Evolutionary conservation across 2,113 vertebrate species (phyloP).

Genomic region (Chauna torquata): DNA sequence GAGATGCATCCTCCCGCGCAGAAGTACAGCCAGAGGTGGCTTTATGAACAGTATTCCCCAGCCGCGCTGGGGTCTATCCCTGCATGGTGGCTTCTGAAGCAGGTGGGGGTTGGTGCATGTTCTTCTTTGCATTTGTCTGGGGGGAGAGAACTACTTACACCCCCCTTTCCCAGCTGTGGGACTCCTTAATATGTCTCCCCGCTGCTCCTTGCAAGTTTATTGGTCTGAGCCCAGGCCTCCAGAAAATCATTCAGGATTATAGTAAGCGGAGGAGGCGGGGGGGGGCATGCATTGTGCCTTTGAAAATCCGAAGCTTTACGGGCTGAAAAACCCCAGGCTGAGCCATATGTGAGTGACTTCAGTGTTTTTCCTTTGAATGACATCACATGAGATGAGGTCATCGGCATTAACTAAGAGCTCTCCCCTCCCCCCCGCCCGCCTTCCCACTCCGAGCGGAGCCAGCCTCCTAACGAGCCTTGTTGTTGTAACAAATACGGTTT

Average conservation of each 20-base stretch:
- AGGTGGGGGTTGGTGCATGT: background rate
- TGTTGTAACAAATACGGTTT: constrained; percentile 72
- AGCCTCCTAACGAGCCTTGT: constrained; percentile 70
- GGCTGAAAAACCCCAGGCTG: constrained; percentile 63
- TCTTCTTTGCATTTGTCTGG: background rate
- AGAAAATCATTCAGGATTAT: constrained; percentile 56
- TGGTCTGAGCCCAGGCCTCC: constrained; percentile 38
- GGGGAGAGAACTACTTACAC: background rate
- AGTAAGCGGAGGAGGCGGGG: background rate
- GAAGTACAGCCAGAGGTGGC: background rate
- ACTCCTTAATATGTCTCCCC: constrained; percentile 26
- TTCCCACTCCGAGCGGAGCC: constrained; percentile 31
- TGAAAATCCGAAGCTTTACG: constrained; percentile 63
- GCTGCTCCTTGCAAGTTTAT: constrained; percentile 13
- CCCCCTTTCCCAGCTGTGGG: background rate
- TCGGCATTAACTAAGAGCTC: constrained; percentile 57
- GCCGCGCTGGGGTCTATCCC: background rate
- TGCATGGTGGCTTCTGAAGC: background rate
- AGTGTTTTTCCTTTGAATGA: constrained; percentile 73
- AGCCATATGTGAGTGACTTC: constrained; percentile 70
- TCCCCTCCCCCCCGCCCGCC: constrained; percentile 25
- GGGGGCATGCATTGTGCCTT: constrained; percentile 34
- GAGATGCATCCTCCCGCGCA: fast-evolving
- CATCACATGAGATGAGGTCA: constrained; percentile 76
- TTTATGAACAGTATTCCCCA: background rate